A percentile compares a stretch with the other conserved stretches of the same genome.
phyloP scores from a whole-genome alignment of 1,140 invertebrate species.

The Cardiocondyla obscurior region DNA sequence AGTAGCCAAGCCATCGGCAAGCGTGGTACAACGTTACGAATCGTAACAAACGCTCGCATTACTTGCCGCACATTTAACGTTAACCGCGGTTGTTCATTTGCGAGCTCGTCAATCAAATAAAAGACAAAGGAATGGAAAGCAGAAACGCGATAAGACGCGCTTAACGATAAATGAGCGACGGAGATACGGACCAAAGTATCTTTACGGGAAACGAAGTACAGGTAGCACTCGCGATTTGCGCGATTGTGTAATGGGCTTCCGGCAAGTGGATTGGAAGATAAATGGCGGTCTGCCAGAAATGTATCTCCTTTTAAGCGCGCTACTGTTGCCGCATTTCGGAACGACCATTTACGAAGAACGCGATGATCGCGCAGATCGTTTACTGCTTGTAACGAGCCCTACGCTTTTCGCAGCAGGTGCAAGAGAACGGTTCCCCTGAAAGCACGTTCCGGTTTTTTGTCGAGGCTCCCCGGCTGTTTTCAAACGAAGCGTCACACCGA shows the following conservation, averaged over 20 bases:
- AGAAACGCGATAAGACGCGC: constrained; percentile 10
- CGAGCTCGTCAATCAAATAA: background rate
- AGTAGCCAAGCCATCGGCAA: constrained; percentile 3
- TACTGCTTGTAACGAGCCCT: constrained; percentile 34
- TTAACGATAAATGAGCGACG: constrained; percentile 32
- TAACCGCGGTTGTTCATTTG: constrained; percentile 4
- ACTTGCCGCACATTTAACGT: constrained; percentile 36
- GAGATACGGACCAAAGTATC: constrained; percentile 50
- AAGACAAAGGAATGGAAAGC: background rate
- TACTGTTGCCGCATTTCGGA: background rate
- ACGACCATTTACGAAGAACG: background rate
- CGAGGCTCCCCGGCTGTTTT: too few species aligned
- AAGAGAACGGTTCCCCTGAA: background rate
- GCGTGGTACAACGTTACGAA: constrained; percentile 9
- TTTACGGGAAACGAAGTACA: constrained; percentile 20
- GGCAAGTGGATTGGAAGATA: background rate
- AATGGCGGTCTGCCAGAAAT: background rate
- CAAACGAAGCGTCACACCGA: background rate
- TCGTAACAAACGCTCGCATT: constrained; percentile 27
- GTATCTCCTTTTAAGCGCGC: background rate
- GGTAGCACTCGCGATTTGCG: constrained; percentile 35
- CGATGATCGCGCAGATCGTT: constrained; percentile 34
- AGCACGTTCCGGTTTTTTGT: constrained; percentile 45
- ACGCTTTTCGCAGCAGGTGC: background rate
- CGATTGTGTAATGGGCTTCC: constrained; percentile 26